Base-by-base conservation (phyloP, 2,888 invertebrate genomes). In the Drosophila anomalata region DNA sequence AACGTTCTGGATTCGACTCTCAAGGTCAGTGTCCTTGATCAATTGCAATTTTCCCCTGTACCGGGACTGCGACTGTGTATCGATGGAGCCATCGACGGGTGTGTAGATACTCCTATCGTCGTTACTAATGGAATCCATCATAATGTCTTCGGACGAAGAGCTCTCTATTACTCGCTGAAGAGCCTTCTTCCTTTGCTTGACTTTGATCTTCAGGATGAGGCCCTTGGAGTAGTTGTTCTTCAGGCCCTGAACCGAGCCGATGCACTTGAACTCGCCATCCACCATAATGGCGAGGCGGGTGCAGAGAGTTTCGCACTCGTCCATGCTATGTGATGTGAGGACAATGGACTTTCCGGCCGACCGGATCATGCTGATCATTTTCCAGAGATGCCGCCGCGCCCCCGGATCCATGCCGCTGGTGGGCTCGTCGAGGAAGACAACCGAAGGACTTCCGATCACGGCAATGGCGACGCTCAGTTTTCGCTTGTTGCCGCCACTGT, bases 311-410 rank as follows among this genome's bases (percentile, higher is more conserved):
- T 96, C 96, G 91, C 96, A 96, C 91, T 96, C 96, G 90, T 95
- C 95, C 95, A 96, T 96, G 90, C 95, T 95, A 91, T 96, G 96
- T 41, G 96, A 96, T 20, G 97, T 97, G 67, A 97, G 92, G 65
- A 97, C 93, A 57, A 97, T 93, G 66, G 95, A 95, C 82, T 94
- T 93, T 0, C 96, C 96, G 4, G 93, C 92, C 53, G 94, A 94
- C 47, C 95, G 92, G 33, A 95, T 93, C 55, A 93, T 93, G 60
- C 93, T 92, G 14, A 96, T 93, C 0, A 94, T 94, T 76, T 95
- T 92, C 97, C 97, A 97, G 14, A 97, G 93, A 63, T 95, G 94
- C 66, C 97, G 92, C 87, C 96, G 94, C 0, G 81, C 80, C 0
- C 61, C 76, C 3, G 88, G 88, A 76, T 88, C 88, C 78, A 89